Evolutionary conservation across 2,113 vertebrate genomes (phyloP).

Genomic region (Chaetodon auriga): DNA sequence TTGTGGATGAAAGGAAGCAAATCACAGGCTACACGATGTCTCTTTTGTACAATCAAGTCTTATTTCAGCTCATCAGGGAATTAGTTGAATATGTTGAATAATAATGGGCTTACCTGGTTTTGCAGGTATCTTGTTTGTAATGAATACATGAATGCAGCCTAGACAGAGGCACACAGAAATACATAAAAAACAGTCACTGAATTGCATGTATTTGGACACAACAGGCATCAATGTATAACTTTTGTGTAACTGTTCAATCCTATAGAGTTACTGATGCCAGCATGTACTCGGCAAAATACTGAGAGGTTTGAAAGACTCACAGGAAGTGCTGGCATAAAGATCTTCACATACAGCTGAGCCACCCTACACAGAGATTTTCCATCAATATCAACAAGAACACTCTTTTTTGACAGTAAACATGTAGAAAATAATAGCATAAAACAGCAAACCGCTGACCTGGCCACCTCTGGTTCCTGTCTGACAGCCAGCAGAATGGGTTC

Average conservation of each 20-base stretch:
- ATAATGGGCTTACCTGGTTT: slow-evolving; percentile 87
- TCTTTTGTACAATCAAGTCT: neutral
- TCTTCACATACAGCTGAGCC: slow-evolving; percentile 91
- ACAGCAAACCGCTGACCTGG: slow-evolving; percentile 83
- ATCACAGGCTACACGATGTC: neutral
- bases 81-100: neutral
- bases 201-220: too few relatives aligned
- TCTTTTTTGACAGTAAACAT: neutral
- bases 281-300: too few relatives aligned
- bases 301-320: slow-evolving; percentile 80
- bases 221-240: too few relatives aligned
- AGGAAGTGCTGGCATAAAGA: slow-evolving; percentile 93
- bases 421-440: neutral
- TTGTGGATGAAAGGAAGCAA: neutral
- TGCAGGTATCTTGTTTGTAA: slow-evolving; percentile 89
- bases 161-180: neutral
- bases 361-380: slow-evolving; percentile 81
- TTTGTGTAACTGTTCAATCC: too few relatives aligned
- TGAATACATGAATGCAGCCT: slow-evolving; percentile 91
- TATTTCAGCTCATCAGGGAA: neutral
- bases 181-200: neutral
- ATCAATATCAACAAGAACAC: neutral
- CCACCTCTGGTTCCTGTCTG: slow-evolving; percentile 87
- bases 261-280: too few relatives aligned
- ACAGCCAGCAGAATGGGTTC: slow-evolving; percentile 87